Base-by-base conservation (phyloP, 2,113 vertebrate species). In the Neoarius graeffei region DNA sequence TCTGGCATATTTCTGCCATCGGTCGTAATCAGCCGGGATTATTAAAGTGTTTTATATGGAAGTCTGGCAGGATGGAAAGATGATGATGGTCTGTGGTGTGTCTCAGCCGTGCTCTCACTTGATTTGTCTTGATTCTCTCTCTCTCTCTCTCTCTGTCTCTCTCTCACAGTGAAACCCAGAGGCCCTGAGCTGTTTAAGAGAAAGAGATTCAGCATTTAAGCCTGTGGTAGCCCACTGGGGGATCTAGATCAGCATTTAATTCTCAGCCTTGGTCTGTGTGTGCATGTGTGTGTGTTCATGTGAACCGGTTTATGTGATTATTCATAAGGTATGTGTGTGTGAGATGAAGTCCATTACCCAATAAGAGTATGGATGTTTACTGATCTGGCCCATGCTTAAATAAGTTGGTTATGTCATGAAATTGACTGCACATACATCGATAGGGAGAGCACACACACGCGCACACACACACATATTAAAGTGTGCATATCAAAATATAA, bases 311-410 rank as follows among this genome's bases (percentile, higher is more conserved):
- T 81, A 81, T 81, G 19, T 42, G 80, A 62, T 81, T 81, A 81
- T 60, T 81, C 80, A 52, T 25, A 76, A 76, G 73, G 86, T 54
- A 89, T 56, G 73, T 76, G 73, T 76, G 42, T 50, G 69, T 42
- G 86, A 83, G 87, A 89, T 89, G 91, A 90, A 94, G 92, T 94
- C 92, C 93, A 93, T 94, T 94, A 95, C 95, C 92, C 91, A 93
- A 94, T 95, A 92, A 17, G 91, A 92, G 93, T 93, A 93, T 95
- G 92, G 92, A 94, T 96, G 96, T 96, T 97, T 96, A 96, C 95
- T 96, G 95, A 97, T 97, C 96, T 97, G 96, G 96, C 96, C 93
- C 95, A 94, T 95, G 93, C 93, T 96, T 92, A 96, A 97, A 96
- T 96, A 96, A 95, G 94, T 96, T 96, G 71, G 30, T 35, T 15